Evolutionary conservation across 2,113 vertebrate genomes (phyloP).

Genomic region (Phyllostomus hastatus): DNA sequence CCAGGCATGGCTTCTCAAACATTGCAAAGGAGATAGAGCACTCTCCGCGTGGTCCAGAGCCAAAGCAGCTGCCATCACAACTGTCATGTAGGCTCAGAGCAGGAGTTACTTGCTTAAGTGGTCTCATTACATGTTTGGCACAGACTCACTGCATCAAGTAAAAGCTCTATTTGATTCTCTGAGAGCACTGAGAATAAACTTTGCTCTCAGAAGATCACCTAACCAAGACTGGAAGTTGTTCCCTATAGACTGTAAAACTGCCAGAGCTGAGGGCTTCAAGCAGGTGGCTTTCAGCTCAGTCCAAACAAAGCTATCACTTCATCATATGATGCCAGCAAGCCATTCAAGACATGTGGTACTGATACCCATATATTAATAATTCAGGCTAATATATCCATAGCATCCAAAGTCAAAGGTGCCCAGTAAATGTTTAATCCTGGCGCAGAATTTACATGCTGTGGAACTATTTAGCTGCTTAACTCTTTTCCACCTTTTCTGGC

Average conservation of each 20-base stretch:
- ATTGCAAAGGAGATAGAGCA: not conserved
- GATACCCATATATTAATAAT: not conserved
- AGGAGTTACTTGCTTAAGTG: not conserved
- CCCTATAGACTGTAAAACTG: not conserved
- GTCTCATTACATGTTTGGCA: not conserved
- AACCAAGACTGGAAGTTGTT: not conserved
- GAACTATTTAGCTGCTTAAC: not conserved
- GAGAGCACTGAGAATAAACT: not conserved
- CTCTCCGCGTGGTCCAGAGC: not conserved
- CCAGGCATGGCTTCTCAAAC: not conserved
- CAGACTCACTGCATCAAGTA: not conserved
- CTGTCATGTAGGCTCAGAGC: not conserved
- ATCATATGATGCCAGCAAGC: not conserved
- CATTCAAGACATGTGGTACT: not conserved
- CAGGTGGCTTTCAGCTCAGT: not conserved
- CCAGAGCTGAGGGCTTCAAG: not conserved
- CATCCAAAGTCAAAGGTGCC: not conserved
- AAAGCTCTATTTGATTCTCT: conserved; percentile 18
- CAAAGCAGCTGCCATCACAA: not conserved
- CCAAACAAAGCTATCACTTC: not conserved
- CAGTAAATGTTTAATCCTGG: not conserved
- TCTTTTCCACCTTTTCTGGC: not conserved
- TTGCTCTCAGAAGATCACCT: not conserved
- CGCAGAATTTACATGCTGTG: not conserved
- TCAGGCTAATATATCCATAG: not conserved